Evolutionary conservation across 1,140 invertebrate species (phyloP), one percentile per base, ranked within the genome.

Genomic region (Tetranychus cinnabarinus): DNA sequence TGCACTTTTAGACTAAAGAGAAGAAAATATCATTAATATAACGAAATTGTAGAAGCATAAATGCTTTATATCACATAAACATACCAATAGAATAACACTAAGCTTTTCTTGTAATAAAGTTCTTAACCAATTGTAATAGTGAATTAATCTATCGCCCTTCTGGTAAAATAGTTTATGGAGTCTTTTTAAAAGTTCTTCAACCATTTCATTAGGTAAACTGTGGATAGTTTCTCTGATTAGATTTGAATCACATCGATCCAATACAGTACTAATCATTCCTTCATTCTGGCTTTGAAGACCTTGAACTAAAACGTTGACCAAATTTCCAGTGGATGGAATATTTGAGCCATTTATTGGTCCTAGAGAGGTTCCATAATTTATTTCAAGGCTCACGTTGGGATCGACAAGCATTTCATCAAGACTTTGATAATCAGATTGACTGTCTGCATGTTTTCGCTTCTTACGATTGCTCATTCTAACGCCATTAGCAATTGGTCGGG

Each of bases 261-360:
- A n/a, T 31, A 33, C 50, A 52, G 50, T 52, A 7, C 31, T n/a
- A 31, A 52, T 23, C 50, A 52, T 52, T 23, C 12, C 3, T 52
- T 52, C 50, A 52, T 52, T 52, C 23, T 52, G 50, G 31, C 50
- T 52, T 33, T 52, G 50, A n/a, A 52, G 23, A 7, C 50, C 50
- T 23, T 52, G 50, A 7, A 52, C 50, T 58, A 65, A 61, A 13
- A 63, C n/a, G 48, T 63, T 36, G 8, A 60, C 55, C 46, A 65
- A 60, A 58, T 58, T 65, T 48, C 63, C 64, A 37, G 61, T 65
- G 7, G 42, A 54, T 13, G 62, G 56, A 46, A 23, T 15, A 39
- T 58, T 61, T n/a, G 31, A 2, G 35, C 31, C 31, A 36, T 57
- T 34, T 15, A 31, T 34, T 36, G 13, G 7, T 36, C 50, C 50